Evolutionary conservation across 2,113 vertebrate species (phyloP).

Genomic region (Nesoenas mayeri): DNA sequence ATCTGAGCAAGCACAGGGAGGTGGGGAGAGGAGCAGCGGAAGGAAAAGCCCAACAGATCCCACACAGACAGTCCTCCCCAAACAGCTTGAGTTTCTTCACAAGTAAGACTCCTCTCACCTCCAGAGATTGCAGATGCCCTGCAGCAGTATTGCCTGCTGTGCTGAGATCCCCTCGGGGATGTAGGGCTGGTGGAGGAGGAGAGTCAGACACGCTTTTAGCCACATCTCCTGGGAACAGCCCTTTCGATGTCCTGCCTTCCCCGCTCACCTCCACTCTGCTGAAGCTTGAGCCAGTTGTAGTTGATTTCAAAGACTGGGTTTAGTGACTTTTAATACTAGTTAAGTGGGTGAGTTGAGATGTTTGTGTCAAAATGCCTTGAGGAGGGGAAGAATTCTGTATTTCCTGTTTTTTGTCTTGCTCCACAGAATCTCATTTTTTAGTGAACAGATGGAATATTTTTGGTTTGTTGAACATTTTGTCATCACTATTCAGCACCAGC

Average conservation of each 20-base stretch:
- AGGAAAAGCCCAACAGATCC: background rate
- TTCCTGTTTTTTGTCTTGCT: constrained; percentile 42
- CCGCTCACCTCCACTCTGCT: accelerated
- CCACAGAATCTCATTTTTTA: constrained; percentile 27
- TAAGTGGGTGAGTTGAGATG: background rate
- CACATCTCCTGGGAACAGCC: background rate
- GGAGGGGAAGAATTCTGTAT: background rate
- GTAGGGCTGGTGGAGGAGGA: accelerated
- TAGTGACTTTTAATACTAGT: background rate
- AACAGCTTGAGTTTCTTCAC: background rate
- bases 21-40: background rate
- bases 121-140: background rate
- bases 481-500: constrained; percentile 52
- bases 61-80: background rate
- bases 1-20: background rate
- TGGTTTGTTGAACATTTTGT: constrained; percentile 68
- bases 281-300: background rate
- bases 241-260: background rate
- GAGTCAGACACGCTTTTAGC: background rate
- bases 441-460: constrained; percentile 61
- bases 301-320: background rate
- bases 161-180: background rate
- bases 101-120: background rate
- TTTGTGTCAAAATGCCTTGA: background rate
- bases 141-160: background rate